These are phyloP conservation scores for Coenonympha arcania DNA, from an alignment of 2,888 invertebrate species.

Conservation along the genomic window DNA sequence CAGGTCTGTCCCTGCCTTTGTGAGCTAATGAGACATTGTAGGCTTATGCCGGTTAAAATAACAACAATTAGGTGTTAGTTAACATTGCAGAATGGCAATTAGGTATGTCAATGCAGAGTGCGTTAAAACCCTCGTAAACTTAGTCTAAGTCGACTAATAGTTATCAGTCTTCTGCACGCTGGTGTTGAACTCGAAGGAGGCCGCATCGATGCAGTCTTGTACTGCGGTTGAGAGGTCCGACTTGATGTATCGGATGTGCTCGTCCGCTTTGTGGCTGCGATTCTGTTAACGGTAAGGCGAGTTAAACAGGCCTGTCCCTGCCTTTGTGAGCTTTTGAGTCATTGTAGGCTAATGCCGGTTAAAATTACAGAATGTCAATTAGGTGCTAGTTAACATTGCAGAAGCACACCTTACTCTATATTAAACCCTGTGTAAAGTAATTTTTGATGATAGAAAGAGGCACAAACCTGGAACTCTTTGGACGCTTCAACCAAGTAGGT, in stretches of 20 bases:
- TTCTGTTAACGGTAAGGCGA: slow-evolving; percentile 63
- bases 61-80: too few relatives aligned
- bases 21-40: background rate
- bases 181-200: slow-evolving; percentile 90
- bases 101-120: background rate
- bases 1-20: background rate
- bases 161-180: too few relatives aligned
- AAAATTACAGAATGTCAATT: too few relatives aligned
- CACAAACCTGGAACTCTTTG: slow-evolving; percentile 82
- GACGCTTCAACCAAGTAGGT: slow-evolving; percentile 94
- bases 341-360: too few relatives aligned
- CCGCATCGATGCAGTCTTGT: slow-evolving; percentile 92
- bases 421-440: too few relatives aligned
- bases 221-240: slow-evolving; percentile 87
- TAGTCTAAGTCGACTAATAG: too few relatives aligned
- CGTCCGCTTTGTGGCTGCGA: slow-evolving; percentile 92
- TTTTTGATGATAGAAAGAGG: too few relatives aligned
- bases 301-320: background rate
- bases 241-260: slow-evolving; percentile 91
- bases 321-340: background rate
- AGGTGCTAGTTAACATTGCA: background rate
- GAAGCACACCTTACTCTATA: too few relatives aligned
- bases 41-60: too few relatives aligned
- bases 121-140: too few relatives aligned
- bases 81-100: too few relatives aligned